Conservation (phyloP, 2,797 vertebrate genomes). For the Spondyliosoma cantharus region DNA sequence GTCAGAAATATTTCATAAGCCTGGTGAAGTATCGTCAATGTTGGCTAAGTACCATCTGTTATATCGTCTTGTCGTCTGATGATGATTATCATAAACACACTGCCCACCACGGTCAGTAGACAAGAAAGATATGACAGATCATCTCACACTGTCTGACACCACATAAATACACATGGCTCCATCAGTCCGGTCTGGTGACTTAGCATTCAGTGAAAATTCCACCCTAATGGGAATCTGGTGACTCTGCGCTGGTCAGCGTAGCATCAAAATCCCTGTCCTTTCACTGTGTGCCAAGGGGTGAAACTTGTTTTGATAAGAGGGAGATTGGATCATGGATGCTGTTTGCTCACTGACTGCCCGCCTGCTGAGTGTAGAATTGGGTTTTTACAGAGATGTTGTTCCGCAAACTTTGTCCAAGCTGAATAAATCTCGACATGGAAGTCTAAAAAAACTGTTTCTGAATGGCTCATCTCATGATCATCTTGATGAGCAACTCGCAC, state of each 20-base stretch:
- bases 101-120: neutral
- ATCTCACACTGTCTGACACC: slow-evolving; percentile 10
- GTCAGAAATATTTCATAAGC: slow-evolving; percentile 9
- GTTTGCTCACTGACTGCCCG: slow-evolving; percentile 19
- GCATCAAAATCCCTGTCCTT: slow-evolving; percentile 64
- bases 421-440: neutral
- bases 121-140: neutral
- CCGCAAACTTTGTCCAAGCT: neutral
- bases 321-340: slow-evolving; percentile 38
- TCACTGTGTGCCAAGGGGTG: slow-evolving; percentile 60
- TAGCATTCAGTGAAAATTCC: slow-evolving; percentile 68
- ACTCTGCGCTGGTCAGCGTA: slow-evolving; percentile 52
- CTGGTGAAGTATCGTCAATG: neutral
- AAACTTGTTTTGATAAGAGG: slow-evolving; percentile 66
- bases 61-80: neutral
- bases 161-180: neutral
- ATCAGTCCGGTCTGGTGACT: slow-evolving; percentile 66
- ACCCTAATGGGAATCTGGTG: slow-evolving; percentile 72
- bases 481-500: slow-evolving; percentile 14
- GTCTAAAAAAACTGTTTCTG: neutral
- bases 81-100: neutral
- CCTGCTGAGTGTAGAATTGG: neutral
- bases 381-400: neutral
- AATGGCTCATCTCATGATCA: neutral
- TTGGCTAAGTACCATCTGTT: neutral